Conservation (phyloP, 2,888 invertebrate genomes). For the Eurytoma adleriae region DNA sequence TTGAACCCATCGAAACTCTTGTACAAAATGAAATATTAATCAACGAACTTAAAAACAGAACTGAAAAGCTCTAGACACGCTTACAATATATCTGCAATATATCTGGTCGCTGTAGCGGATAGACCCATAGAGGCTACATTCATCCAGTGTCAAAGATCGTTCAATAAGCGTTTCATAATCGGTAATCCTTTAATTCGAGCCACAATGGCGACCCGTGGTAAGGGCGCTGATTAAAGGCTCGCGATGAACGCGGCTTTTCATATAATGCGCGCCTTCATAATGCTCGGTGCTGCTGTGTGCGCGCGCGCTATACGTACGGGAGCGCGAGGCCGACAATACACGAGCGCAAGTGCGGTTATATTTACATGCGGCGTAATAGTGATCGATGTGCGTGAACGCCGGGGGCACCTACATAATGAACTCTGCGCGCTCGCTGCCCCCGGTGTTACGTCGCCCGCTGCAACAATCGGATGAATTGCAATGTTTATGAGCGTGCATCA, state of each 20-base stretch:
- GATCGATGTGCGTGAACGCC: not conserved
- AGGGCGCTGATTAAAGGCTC: conserved; percentile 44
- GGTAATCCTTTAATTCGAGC: conserved; percentile 46
- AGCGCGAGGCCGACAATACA: too few species aligned
- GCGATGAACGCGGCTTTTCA: conserved; percentile 25
- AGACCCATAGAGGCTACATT: not conserved
- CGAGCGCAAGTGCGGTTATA: conserved; percentile 19
- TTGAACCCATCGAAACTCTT: too few species aligned
- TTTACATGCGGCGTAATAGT: conserved; percentile 9
- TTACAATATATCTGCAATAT: too few species aligned
- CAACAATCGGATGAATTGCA: not conserved
- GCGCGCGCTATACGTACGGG: too few species aligned
- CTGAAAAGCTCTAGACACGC: too few species aligned
- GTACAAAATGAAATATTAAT: too few species aligned
- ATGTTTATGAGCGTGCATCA: not conserved
- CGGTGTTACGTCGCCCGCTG: not conserved
- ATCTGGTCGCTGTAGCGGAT: too few species aligned
- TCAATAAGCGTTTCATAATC: conserved; percentile 15
- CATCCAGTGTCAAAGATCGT: conserved; percentile 17
- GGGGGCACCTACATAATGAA: not conserved
- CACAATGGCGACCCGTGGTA: conserved; percentile 18
- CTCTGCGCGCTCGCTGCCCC: not conserved
- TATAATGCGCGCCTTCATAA: conserved; percentile 27
- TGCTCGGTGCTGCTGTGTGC: too few species aligned
- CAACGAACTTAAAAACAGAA: too few species aligned